Evolutionary conservation across 2,888 invertebrate genomes (phyloP).

Genomic region (Eupithecia dodoneata): DNA sequence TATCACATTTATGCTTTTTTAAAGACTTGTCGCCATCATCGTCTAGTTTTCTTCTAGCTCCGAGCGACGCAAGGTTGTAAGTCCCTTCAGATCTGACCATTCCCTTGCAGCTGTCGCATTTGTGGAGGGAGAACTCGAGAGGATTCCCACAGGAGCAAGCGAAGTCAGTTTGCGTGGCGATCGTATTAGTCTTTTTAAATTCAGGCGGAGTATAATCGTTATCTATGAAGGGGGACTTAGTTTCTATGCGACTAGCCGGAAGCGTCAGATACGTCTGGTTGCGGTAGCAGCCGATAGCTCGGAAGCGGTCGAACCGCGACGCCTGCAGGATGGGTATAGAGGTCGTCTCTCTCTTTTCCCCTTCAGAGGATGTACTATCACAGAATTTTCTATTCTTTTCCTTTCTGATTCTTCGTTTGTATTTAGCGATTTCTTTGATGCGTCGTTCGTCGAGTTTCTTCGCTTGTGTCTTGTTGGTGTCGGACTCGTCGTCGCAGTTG

Average conservation of each 20-base stretch:
- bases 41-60: conserved; percentile 52
- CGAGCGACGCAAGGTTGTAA: conserved; percentile 66
- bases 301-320: conserved; percentile 75
- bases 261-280: conserved; percentile 78
- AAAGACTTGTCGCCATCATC: conserved; percentile 62
- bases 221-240: conserved; percentile 70
- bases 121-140: conserved; percentile 51
- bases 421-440: conserved; percentile 79
- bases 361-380: conserved; percentile 78
- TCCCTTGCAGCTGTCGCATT: conserved; percentile 62
- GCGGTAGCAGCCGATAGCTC: conserved; percentile 78
- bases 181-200: conserved; percentile 67
- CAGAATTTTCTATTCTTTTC: conserved; percentile 74
- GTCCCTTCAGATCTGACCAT: conserved; percentile 76
- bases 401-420: conserved; percentile 74
- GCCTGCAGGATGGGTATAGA: conserved; percentile 81
- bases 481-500: conserved; percentile 89
- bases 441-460: conserved; percentile 73
- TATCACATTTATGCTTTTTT: conserved; percentile 82
- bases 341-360: conserved; percentile 72
- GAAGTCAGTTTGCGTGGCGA: conserved; percentile 75
- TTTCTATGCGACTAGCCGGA: conserved; percentile 72
- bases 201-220: conserved; percentile 62
- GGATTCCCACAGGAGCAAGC: conserved; percentile 68
- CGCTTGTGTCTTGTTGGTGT: conserved; percentile 65